A percentile compares a stretch with the other conserved stretches of the same genome.
phyloP scores from a whole-genome alignment of 2,888 invertebrate species.

The Mystacides longicornis region DNA sequence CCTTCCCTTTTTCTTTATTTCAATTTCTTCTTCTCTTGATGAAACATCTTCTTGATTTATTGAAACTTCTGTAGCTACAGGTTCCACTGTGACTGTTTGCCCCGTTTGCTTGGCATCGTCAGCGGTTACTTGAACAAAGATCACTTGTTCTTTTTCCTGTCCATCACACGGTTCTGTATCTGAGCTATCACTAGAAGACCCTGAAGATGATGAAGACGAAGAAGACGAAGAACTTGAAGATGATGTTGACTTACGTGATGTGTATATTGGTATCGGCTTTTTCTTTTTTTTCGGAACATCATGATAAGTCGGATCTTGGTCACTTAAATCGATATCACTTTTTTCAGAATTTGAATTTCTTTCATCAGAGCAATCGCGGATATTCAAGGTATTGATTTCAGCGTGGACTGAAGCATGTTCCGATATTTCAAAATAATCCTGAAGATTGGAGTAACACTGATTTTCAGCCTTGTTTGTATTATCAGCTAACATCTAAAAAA shows the following conservation, averaged over 20 bases:
- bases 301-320: background rate
- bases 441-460: background rate
- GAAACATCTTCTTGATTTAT: no score
- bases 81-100: no score
- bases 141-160: background rate
- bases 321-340: background rate
- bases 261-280: background rate
- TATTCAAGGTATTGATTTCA: no score
- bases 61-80: no score
- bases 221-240: no score
- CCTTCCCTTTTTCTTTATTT: background rate
- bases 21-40: no score
- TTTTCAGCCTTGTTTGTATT: background rate
- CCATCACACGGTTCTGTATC: background rate
- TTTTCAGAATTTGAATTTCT: background rate
- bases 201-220: no score
- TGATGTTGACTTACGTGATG: no score
- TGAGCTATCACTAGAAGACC: background rate
- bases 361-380: background rate
- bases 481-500: background rate
- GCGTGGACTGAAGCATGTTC: background rate
- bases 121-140: background rate
- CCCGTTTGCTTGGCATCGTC: background rate
- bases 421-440: no score
- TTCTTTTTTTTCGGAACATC: background rate